Evolutionary conservation across 2,113 vertebrate species (phyloP), one percentile per base, ranked within the genome.

Genomic region (Psittacula cyanocephala): DNA sequence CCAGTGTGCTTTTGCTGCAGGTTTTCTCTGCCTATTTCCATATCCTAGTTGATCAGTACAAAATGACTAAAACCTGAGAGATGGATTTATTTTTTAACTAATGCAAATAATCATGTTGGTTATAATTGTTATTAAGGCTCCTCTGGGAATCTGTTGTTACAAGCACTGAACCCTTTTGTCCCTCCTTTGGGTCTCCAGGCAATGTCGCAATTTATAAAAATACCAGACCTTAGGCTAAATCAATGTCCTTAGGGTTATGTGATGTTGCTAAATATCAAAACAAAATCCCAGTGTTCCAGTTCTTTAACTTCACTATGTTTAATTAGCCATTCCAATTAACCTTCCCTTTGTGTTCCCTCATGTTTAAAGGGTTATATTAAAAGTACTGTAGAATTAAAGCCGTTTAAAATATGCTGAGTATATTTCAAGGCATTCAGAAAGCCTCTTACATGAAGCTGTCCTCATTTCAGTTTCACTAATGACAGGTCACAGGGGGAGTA

Each of bases 221-320:
- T 87, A 97, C 91, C 79, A 95, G 91, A 94, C 91, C 88, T 86
- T 89, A 67, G 86, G 95, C 81, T 93, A 92, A 96, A 93, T 97
- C 95, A 93, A 81, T 89, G 92, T 97, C 96, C 95, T 97, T 95
- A 92, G 96, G 91, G 87, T 97, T 96, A 91, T 52, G 43, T 87
- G 76, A 91, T 86, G 71, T 89, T 97, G 93, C 94, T 94, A 92
- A 91, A 93, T 83, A 96, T 95, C 85, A 96, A 95, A 95, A 88
- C 69, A 96, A 96, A 93, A 89, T 95, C 95, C 94, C 95, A 96
- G 84, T 91, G 83, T 85, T 88, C 85, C 89, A 88, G 75, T 86
- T 94, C 97, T 95, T 95, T 96, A 97, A 97, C 92, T 97, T 97
- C 93, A 75, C 92, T 93, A 47, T 97, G 97, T 97, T 97, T 97